Conservation (phyloP, 2,888 invertebrate genomes). For the Caenorhabditis sp. region DNA sequence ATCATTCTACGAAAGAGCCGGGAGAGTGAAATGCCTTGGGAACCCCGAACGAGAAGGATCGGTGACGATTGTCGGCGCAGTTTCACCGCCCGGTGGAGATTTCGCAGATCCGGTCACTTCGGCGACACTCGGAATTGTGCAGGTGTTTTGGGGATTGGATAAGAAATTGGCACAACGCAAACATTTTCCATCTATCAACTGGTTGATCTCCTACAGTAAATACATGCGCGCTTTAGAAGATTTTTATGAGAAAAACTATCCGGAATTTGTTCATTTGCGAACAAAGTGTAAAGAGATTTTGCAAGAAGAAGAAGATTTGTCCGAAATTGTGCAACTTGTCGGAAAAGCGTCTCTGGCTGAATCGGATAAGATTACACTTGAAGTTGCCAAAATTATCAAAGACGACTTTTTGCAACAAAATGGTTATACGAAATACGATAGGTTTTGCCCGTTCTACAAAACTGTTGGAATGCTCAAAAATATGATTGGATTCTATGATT, state of each 20-base stretch:
- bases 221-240: constrained; percentile 98
- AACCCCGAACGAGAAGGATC: constrained; percentile 93
- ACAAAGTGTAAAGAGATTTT: constrained; percentile 89
- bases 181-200: constrained; percentile 99
- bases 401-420: constrained; percentile 99
- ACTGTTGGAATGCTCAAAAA: constrained; percentile 98
- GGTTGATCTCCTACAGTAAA: constrained; percentile 97
- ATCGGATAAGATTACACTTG: constrained; percentile 97
- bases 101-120: constrained; percentile 99
- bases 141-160: constrained; percentile 74
- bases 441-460: constrained; percentile 99
- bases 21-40: constrained; percentile 81
- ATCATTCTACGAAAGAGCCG: constrained; percentile 99
- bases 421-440: constrained; percentile 77
- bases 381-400: constrained; percentile 83
- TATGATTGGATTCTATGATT: constrained; percentile 97
- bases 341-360: constrained; percentile 91
- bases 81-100: constrained; percentile 99
- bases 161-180: constrained; percentile 81
- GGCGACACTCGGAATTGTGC: constrained; percentile 95
- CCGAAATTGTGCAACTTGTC: constrained; percentile 98
- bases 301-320: constrained; percentile 94
- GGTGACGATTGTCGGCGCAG: constrained; percentile 97
- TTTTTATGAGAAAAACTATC: constrained; percentile 97
- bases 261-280: constrained; percentile 93